Conservation (phyloP, 2,888 invertebrate species). For the Trichogramma dendrolimi region DNA sequence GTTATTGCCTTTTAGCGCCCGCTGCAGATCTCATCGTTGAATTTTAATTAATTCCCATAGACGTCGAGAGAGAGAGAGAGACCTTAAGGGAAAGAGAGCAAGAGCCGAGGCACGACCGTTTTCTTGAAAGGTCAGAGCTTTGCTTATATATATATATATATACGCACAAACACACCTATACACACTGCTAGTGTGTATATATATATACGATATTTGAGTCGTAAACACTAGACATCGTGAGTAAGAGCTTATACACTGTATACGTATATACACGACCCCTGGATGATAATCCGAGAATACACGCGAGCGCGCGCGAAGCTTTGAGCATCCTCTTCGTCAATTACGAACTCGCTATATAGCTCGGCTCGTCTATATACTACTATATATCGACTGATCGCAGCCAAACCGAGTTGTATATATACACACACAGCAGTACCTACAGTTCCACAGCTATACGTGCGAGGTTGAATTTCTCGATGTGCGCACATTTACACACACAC, state of each 20-base stretch:
- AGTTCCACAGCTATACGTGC: too few relatives aligned
- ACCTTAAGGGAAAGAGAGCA: neutral
- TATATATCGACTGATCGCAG: too few relatives aligned
- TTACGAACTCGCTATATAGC: neutral
- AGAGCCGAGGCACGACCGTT: neutral
- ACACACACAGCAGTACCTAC: too few relatives aligned
- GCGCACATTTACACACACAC: too few relatives aligned
- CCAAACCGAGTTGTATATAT: too few relatives aligned
- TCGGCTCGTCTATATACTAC: too few relatives aligned
- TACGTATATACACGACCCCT: neutral
- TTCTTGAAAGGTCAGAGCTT: neutral
- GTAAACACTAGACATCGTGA: conserved; percentile 7
- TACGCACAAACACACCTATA: too few relatives aligned
- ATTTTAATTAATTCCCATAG: conserved; percentile 20
- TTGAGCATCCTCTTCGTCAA: conserved; percentile 13
- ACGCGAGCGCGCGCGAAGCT: neutral
- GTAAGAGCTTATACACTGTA: too few relatives aligned
- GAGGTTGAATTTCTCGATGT: too few relatives aligned
- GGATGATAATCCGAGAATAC: conserved; percentile 15
- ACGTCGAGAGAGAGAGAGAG: neutral
- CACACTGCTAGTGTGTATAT: too few relatives aligned
- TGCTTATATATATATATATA: too few relatives aligned
- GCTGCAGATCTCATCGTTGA: neutral
- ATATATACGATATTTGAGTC: neutral
- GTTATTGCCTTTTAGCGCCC: conserved; percentile 21